Evolutionary conservation across 2,888 invertebrate genomes (phyloP), one percentile per base, ranked within the genome.

Genomic region (Odontomyia ornata): DNA sequence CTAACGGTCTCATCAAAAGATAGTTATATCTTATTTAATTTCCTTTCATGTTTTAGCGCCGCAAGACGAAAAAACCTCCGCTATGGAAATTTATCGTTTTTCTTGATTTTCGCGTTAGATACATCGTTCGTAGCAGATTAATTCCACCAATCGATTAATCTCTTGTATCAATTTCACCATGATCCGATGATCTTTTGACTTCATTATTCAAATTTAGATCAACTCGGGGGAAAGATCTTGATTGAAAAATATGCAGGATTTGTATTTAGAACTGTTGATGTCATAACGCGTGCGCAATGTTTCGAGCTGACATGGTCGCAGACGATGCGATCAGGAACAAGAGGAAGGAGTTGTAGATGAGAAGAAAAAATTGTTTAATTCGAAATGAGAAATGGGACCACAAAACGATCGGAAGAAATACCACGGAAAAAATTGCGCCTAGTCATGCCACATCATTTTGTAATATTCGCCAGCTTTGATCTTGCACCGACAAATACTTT

Each of bases 401-500:
- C 73, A 73, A 75, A 75, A 62, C 62, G 36, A 62, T 75, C 75
- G 36, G 64, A 47, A 43, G 47, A 75, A 75, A 62, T 64, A 62
- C 27, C 21, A 36, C 15, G 47, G 27, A 75, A 75, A 75, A 84
- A 85, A 85, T 85, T 84, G 83, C 85, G 85, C 85, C 85, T 85
- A 85, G 86, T 85, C 85, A 85, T 86, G 86, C 85, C 84, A 85
- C 85, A 85, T 83, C 83, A 85, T 82, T 84, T 85, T 85, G 84
- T 84, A 85, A 85, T 85, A 84, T 84, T 84, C 84, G 84, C 83
- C 83, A 46, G 57, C 85, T 85, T 84, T 84, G 85, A 84, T 84
- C 81, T 83, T 82, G 30, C 82, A 78, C 82, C 80, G 80, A 78
- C 79, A 36, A 23, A 43, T 64, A 80, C 75, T 76, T 79, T 78